Evolutionary conservation across 2,797 vertebrate species (phyloP).

Genomic region (Pseudotriccus pelzelni): DNA sequence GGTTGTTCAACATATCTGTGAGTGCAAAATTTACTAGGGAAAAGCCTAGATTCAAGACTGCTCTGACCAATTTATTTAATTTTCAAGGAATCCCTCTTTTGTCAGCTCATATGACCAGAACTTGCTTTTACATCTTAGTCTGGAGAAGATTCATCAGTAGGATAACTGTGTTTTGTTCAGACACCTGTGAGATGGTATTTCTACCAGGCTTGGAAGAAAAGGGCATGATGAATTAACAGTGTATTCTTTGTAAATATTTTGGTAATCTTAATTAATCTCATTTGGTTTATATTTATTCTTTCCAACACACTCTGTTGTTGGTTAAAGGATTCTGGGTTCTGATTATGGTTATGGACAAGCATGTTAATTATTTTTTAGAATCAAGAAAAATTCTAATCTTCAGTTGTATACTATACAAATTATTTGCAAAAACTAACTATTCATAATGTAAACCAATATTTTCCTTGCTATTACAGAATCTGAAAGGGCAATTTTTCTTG

Average conservation of each 20-base stretch:
- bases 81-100: background rate
- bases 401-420: background rate
- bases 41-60: background rate
- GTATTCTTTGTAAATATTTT: background rate
- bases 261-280: background rate
- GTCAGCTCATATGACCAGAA: background rate
- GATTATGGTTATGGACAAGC: background rate
- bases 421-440: background rate
- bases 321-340: background rate
- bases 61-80: background rate
- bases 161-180: background rate
- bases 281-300: background rate
- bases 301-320: background rate
- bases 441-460: background rate
- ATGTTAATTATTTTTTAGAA: background rate
- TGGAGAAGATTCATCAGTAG: background rate
- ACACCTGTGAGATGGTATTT: background rate
- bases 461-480: background rate
- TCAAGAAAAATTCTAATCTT: background rate
- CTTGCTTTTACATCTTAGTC: background rate
- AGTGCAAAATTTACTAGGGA: background rate
- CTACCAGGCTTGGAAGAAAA: background rate
- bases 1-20: background rate
- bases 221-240: background rate
- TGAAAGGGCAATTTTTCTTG: background rate